A percentile compares a stretch with the other conserved stretches of the same genome.
phyloP scores from a whole-genome alignment of 2,888 invertebrate genomes.

The Hoplodrina blanda region DNA sequence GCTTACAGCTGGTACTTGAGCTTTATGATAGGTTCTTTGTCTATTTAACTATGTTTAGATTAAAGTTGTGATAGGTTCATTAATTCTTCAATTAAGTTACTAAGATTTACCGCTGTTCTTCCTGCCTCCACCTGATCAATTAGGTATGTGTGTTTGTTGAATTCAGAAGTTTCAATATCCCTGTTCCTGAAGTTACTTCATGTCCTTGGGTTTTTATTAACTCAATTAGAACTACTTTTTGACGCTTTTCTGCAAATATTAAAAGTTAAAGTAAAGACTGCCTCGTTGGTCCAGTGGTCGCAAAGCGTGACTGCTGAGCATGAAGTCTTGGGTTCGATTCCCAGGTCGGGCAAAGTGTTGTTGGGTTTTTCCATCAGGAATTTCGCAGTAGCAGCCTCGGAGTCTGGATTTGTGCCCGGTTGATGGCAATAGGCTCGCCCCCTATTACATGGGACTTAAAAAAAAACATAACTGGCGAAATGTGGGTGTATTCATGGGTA shows the following conservation, averaged over 20 bases:
- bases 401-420: no score
- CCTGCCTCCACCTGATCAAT: background rate
- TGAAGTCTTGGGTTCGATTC: no score
- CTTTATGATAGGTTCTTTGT: conserved; percentile 10
- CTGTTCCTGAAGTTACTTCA: background rate
- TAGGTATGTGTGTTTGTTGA: background rate
- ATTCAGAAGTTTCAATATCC: background rate
- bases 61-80: background rate
- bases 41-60: background rate
- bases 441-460: no score
- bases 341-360: no score
- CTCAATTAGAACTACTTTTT: background rate
- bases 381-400: no score
- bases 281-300: no score
- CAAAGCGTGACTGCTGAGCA: no score
- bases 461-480: no score
- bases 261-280: background rate
- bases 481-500: no score
- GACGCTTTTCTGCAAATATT: background rate
- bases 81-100: background rate
- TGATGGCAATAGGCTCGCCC: no score
- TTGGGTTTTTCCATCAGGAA: no score
- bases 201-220: background rate
- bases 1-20: conserved; percentile 27
- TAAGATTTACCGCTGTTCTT: background rate